phyloP scores from a whole-genome alignment of 2,888 invertebrate species.

The Tipula lateralis region DNA sequence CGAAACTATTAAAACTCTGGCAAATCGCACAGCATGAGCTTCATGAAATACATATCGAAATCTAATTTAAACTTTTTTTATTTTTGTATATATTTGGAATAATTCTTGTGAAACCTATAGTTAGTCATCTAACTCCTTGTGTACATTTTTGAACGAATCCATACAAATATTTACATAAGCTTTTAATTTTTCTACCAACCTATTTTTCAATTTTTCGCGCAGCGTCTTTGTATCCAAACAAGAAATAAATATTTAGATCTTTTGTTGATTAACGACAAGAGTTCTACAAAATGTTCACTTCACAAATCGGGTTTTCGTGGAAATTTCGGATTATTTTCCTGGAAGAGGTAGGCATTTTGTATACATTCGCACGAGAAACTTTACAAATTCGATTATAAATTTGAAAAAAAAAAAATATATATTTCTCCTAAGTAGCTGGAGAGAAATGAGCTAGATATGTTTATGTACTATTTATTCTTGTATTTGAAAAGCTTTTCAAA shows the following conservation, averaged over 20 bases:
- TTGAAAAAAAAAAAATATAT: background rate
- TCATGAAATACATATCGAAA: background rate
- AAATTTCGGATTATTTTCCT: background rate
- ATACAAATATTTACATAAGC: background rate
- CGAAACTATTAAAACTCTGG: background rate
- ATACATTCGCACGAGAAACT: background rate
- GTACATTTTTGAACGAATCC: background rate
- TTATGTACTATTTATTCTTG: too few relatives aligned
- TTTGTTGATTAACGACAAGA: background rate
- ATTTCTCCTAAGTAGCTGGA: background rate
- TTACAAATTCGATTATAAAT: background rate
- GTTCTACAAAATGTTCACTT: background rate
- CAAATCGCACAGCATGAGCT: background rate
- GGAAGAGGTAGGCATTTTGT: background rate
- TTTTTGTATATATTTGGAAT: background rate
- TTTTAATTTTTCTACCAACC: background rate
- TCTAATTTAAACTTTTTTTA: background rate
- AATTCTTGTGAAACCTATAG: background rate
- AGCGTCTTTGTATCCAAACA: background rate
- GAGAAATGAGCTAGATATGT: background rate
- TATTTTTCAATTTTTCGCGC: background rate
- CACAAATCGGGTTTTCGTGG: background rate
- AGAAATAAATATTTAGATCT: background rate
- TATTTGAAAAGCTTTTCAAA: too few relatives aligned
- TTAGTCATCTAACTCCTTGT: background rate